Conservation (phyloP, 2,888 invertebrate species). For the Pseudeuparius sepicola region DNA sequence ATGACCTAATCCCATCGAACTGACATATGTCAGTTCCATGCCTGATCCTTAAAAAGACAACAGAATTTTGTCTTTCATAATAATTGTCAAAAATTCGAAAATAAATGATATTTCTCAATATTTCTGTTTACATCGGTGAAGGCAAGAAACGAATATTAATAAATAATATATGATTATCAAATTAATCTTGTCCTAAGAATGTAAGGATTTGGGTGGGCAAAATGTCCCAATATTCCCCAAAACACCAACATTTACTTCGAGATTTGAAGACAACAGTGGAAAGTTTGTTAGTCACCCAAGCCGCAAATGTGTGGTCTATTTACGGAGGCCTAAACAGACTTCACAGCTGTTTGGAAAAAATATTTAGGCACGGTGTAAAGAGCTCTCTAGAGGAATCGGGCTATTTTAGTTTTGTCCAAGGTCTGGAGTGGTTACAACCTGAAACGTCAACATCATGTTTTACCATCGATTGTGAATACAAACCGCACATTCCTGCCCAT, state of each 20-base stretch:
- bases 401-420: constrained; percentile 49
- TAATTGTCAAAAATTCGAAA: too few relatives aligned
- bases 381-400: constrained; percentile 40
- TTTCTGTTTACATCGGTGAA: too few relatives aligned
- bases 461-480: constrained; percentile 38
- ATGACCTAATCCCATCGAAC: too few relatives aligned
- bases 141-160: too few relatives aligned
- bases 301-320: constrained; percentile 50
- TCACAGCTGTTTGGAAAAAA: constrained; percentile 44
- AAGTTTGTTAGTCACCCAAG: constrained; percentile 45
- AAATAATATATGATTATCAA: too few relatives aligned
- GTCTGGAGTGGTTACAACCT: constrained; percentile 50
- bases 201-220: too few relatives aligned
- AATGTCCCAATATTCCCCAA: too few relatives aligned
- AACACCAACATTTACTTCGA: constrained; percentile 44
- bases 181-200: too few relatives aligned
- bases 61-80: too few relatives aligned
- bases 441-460: constrained; percentile 43
- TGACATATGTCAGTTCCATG: too few relatives aligned
- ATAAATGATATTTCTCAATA: too few relatives aligned
- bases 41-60: too few relatives aligned
- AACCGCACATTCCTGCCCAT: constrained; percentile 38
- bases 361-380: constrained; percentile 48
- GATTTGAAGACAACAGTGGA: constrained; percentile 48
- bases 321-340: constrained; percentile 49